Evolutionary conservation across 2,888 invertebrate species (phyloP), one percentile per base, ranked within the genome.

Genomic region (Cyclophora punctaria): DNA sequence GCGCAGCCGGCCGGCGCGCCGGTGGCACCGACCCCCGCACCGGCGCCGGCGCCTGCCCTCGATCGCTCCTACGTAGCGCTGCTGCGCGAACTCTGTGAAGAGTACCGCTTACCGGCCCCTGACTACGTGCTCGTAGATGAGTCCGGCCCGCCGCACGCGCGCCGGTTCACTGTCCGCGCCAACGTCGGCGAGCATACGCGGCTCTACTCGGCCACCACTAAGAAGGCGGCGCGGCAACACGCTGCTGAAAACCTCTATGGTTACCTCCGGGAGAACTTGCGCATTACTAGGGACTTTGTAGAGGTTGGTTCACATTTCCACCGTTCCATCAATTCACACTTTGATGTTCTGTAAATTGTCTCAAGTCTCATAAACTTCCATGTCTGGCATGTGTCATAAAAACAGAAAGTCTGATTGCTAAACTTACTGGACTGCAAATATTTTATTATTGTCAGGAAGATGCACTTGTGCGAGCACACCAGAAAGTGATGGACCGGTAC

Each of bases 61-160:
- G 42, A 3, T 66, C 70, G 77, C 68, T 78, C 75, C 64, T 75
- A 78, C 66, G 81, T 83, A 59, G 77, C 80, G 49, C 71, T 84
- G 58, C 74, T 84, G 50, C 73, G 75, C 64, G 90, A 90, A 64
- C 66, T 90, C 52, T 90, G 90, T 69, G 68, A 89, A 48, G 74
- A 83, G 69, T 83, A 75, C 69, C 63, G 86, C 55, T 80, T 93
- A 48, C 82, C 89, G 20, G 72, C 69, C 7, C 90, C 90, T 3
- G 67, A 75, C 44, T 93, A 91, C 75, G 66, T 73, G 50, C 83
- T 90, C 69, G 85, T 91, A 54, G 89, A 90, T 7, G 92, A 92
- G 73, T 89, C 91, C 58, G 93, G 93, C 44, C 93, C 93, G 20
- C 90, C 93, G 42, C 93, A 93, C 80, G 83, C 86, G 50, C 90